A percentile compares a stretch with the other conserved stretches of the same genome.
phyloP scores from a whole-genome alignment of 2,113 vertebrate genomes.

The rat (Rattus norvegicus) region GRCr8 NC_086036.1:15602001-15602500 shows the following conservation, averaged over 20 bases:
- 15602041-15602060: not conserved
- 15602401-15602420: not conserved
- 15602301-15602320: not conserved
- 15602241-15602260: not conserved
- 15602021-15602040: too few relatives aligned
- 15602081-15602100: not conserved
- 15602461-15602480: not conserved
- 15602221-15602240: not conserved
- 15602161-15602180: not conserved
- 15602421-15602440: not conserved
- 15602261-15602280: not conserved
- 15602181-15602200: too few relatives aligned
- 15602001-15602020: not conserved
- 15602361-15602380: too few relatives aligned
- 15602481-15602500: not conserved
- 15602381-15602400: too few relatives aligned
- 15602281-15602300: not conserved
- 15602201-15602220: not conserved
- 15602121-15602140: not conserved
- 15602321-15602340: not conserved
- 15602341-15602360: not conserved
- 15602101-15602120: not conserved
- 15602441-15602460: not conserved
- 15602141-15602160: not conserved
- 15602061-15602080: not conserved